Evolutionary conservation across 2,797 vertebrate species (phyloP), one percentile per base, ranked within the genome.

Genomic region (Champsocephalus esox): DNA sequence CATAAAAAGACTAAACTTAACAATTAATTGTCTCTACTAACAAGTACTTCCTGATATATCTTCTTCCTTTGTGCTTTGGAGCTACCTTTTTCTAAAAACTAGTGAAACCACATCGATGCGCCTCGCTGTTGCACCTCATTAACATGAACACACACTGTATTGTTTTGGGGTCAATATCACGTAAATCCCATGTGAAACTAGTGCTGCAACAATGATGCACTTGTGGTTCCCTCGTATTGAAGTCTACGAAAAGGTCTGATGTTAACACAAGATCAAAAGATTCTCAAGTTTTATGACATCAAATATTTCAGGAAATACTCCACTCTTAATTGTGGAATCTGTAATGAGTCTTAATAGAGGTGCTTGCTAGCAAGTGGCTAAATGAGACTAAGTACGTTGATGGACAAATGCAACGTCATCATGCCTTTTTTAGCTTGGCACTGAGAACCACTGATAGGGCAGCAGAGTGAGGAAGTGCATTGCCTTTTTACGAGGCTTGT

Each of bases 401-500:
- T 38, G 34, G 34, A 9, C 0, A 38, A 7, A 38, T 9, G 2
- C 6, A 38, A 38, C 34, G 34, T 38, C 34, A 9, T 38, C 34
- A 38, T 38, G 34, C 34, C 34, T 6, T 6, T 38, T 38, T 38
- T 5, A 8, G 16, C 14, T 48, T 48, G 16, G 46, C 17, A 8
- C 46, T 48, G 46, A 16, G 16, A 8, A 17, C 46, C 7, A 48
- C 46, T 48, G 46, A 48, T 3, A 44, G 17, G 17, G 49, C 24
- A 17, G 16, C 0, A 7, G n/a, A 48, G 7, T 51, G 0, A 0
- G 3, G 43, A 5, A 0, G 28, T 41, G 19, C 63, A 7, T 72
- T 64, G 75, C 50, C 55, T 72, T 64, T 80, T 55, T 55, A 48
- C 52, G 19, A 28, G 19, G 58, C 2, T 56, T 69, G 69, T 77